phyloP scores from a whole-genome alignment of 2,797 vertebrate genomes.

The Eospalax fontanierii region DNA sequence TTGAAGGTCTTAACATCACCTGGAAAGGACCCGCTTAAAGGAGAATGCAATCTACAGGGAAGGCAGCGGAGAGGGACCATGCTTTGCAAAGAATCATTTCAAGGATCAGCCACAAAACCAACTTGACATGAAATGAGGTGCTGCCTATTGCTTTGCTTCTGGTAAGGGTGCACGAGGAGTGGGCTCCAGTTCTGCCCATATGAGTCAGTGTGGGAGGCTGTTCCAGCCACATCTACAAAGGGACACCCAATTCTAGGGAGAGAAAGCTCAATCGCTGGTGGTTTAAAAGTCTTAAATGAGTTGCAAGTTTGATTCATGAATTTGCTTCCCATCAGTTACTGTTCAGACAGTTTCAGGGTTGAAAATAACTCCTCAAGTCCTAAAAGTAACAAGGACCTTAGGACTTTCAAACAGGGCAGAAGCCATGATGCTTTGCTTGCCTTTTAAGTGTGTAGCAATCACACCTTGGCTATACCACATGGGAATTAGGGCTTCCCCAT shows the following conservation, averaged over 20 bases:
- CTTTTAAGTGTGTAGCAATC: neutral
- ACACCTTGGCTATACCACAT: neutral
- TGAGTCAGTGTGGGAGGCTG: neutral
- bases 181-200: neutral
- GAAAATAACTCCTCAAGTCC: neutral
- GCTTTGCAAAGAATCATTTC: neutral
- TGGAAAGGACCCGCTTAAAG: neutral
- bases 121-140: neutral
- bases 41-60: neutral
- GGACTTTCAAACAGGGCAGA: too few species aligned
- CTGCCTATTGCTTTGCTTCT: neutral
- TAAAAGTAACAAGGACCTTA: neutral
- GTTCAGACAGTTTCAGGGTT: too few species aligned
- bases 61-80: neutral
- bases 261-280: neutral
- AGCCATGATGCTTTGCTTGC: neutral
- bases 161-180: neutral
- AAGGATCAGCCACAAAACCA: neutral
- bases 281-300: neutral
- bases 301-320: neutral
- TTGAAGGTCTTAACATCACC: neutral
- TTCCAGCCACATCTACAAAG: neutral
- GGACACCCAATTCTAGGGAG: neutral
- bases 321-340: neutral
- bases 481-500: neutral